Conservation (phyloP, 2,113 vertebrate species). For the Lethenteron camtschaticum region DNA sequence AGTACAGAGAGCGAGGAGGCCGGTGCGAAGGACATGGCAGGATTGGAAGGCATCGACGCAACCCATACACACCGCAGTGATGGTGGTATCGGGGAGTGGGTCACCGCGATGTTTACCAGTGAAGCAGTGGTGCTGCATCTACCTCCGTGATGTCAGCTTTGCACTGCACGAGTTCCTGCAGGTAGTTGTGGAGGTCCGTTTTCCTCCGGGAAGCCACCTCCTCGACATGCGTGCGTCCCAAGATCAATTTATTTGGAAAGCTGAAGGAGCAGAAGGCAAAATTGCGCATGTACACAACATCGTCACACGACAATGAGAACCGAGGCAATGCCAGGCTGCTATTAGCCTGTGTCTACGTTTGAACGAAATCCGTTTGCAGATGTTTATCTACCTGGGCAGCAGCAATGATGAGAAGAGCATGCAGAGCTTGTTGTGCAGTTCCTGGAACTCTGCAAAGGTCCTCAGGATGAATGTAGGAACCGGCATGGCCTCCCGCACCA, state of each 20-base stretch:
- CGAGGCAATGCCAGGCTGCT: no score
- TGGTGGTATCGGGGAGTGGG: no score
- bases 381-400: slow-evolving; percentile 45
- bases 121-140: neutral
- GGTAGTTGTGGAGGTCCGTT: slow-evolving; percentile 74
- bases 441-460: slow-evolving; percentile 95
- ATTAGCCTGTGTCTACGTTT: no score
- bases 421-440: slow-evolving; percentile 85
- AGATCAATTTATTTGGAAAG: slow-evolving; percentile 78
- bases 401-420: slow-evolving; percentile 92
- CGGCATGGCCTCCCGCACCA: slow-evolving; percentile 58
- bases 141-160: slow-evolving; percentile 76
- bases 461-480: slow-evolving; percentile 78
- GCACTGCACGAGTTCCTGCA: slow-evolving; percentile 69
- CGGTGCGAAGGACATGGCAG: no score
- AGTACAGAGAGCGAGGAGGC: no score
- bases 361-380: no score
- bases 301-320: no score
- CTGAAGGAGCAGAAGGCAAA: slow-evolving; percentile 18
- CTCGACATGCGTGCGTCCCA: slow-evolving; percentile 86
- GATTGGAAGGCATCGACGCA: no score
- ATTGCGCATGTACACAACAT: neutral
- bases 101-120: no score
- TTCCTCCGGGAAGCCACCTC: slow-evolving; percentile 90
- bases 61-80: no score